phyloP scores from a whole-genome alignment of 2,888 invertebrate species.

The Cataglyphis livida region DNA sequence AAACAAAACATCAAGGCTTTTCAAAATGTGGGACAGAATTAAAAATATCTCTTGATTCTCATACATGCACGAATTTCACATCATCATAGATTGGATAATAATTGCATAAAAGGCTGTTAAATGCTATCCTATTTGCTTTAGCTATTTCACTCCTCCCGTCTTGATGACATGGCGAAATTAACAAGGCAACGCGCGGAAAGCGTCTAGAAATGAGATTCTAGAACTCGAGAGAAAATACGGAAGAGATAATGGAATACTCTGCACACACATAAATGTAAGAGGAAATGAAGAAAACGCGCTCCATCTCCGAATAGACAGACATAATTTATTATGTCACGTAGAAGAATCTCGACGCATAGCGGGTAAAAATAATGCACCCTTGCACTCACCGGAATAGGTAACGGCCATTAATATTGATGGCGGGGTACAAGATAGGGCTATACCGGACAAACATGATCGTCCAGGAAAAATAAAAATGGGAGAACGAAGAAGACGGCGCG shows the following conservation, averaged over 20 bases:
- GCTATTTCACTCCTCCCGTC: not conserved
- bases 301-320: not conserved
- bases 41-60: not conserved
- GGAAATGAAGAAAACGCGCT: not conserved
- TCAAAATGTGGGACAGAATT: not conserved
- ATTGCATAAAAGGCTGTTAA: not conserved
- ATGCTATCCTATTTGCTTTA: not conserved
- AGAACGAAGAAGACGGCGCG: not conserved
- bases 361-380: slow-evolving; percentile 1
- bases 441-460: not conserved
- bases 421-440: not conserved
- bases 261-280: not conserved
- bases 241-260: not conserved
- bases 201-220: not conserved
- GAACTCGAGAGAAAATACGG: not conserved
- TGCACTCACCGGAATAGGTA: not conserved
- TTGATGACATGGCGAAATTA: not conserved
- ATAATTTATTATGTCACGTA: slow-evolving; percentile 27
- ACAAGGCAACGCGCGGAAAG: not conserved
- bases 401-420: slow-evolving; percentile 4
- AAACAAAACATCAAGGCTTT: slow-evolving; percentile 11
- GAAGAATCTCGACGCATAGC: not conserved
- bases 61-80: not conserved
- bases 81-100: not conserved
- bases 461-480: not conserved